These are phyloP conservation scores for Pammene fasciana DNA, from an alignment of 2,888 invertebrate species.

Conservation along the genomic window DNA sequence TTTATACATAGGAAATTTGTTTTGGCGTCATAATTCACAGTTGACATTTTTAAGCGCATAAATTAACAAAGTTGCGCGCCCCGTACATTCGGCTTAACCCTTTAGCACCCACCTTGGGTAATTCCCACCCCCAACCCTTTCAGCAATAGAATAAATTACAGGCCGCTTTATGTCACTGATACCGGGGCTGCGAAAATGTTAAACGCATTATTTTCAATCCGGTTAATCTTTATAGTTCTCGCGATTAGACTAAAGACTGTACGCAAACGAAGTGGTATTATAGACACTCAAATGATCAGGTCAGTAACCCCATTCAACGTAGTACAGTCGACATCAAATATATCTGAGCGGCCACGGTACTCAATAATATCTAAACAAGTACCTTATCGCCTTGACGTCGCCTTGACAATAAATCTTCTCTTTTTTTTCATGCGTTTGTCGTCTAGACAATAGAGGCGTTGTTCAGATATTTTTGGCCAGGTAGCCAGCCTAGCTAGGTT, in stretches of 20 bases:
- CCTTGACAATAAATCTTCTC: no score
- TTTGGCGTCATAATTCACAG: conserved; percentile 82
- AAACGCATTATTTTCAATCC: conserved; percentile 83
- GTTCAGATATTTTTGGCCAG: no score
- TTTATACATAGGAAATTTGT: conserved; percentile 79
- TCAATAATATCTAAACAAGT: no score
- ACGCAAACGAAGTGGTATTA: conserved; percentile 51
- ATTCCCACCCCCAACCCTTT: conserved; percentile 84
- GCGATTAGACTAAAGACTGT: conserved; percentile 79
- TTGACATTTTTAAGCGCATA: conserved; percentile 84
- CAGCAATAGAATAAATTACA: conserved; percentile 84
- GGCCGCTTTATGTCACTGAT: conserved; percentile 82
- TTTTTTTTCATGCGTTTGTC: no score
- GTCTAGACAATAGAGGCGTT: no score
- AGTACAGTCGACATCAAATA: no score
- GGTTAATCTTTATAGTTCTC: conserved; percentile 75
- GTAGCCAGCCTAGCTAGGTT: no score
- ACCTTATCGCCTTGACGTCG: no score
- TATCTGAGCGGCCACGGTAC: no score
- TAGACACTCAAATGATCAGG: no score
- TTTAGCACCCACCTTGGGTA: conserved; percentile 84
- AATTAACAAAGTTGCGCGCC: conserved; percentile 83
- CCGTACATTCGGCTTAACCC: conserved; percentile 83
- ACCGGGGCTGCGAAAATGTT: conserved; percentile 80
- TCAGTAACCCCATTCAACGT: no score